Percentiles rank a stretch among this genome's conserved stretches.
These are phyloP conservation scores for Phymatocera aterrima DNA, from an alignment of 2,888 invertebrate genomes.

Conservation along the genomic window DNA sequence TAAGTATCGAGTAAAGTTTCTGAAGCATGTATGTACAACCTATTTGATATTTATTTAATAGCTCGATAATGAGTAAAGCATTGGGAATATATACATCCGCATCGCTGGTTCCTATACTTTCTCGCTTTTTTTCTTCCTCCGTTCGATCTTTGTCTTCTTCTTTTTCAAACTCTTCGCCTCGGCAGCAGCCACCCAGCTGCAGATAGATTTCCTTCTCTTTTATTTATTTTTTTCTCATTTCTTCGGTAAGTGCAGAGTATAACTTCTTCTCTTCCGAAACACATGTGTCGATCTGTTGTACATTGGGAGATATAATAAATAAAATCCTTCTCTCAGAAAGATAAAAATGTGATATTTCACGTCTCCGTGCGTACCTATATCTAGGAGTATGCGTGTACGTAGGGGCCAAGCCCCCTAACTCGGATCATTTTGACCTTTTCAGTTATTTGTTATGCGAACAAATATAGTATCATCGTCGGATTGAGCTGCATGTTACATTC, in stretches of 20 bases:
- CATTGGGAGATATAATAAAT: not conserved
- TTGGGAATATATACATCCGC: not conserved
- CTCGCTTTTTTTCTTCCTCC: not conserved
- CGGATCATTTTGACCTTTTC: not conserved
- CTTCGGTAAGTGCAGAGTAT: not conserved
- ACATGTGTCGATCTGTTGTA: not conserved
- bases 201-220: too few relatives aligned
- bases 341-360: not conserved
- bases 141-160: not conserved
- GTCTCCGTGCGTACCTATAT: too few relatives aligned
- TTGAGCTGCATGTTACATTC: too few relatives aligned
- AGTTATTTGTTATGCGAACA: not conserved
- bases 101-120: not conserved
- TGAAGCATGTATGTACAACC: too few relatives aligned
- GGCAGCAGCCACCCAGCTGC: not conserved
- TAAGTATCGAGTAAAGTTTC: not conserved
- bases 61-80: not conserved
- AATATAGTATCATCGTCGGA: too few relatives aligned
- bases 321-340: not conserved
- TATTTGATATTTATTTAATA: slow-evolving; percentile 11
- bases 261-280: not conserved
- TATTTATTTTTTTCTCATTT: not conserved
- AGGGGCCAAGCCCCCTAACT: not conserved
- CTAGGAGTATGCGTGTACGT: too few relatives aligned
- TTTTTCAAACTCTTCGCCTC: not conserved